Evolutionary conservation across 2,113 vertebrate species (phyloP).

Genomic region (Cynocephalus volans): DNA sequence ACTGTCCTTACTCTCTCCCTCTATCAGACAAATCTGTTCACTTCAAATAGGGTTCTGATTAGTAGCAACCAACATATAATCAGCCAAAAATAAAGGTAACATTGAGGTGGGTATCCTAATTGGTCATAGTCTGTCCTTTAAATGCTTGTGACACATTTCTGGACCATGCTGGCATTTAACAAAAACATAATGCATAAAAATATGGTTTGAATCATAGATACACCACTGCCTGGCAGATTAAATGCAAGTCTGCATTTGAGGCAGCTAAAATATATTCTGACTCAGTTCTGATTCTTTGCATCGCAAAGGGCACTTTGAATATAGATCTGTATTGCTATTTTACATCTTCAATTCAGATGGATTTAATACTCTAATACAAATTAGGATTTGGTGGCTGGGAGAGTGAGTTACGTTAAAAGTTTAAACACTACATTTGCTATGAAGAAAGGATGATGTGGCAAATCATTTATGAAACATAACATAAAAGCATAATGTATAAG

Average conservation of each 20-base stretch:
- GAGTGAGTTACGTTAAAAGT: not conserved
- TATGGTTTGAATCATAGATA: not conserved
- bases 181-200: constrained; percentile 9
- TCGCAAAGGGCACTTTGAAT: not conserved
- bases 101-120: not conserved
- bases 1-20: constrained; percentile 38
- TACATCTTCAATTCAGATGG: not conserved
- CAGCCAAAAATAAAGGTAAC: constrained; percentile 73
- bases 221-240: not conserved
- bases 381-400: not conserved
- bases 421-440: not conserved
- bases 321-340: not conserved
- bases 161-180: constrained; percentile 33
- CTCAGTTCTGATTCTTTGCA: not conserved
- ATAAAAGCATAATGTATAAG: not conserved
- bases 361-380: constrained; percentile 37
- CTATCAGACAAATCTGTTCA: constrained; percentile 62
- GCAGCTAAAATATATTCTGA: constrained; percentile 26
- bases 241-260: not conserved
- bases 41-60: constrained; percentile 76
- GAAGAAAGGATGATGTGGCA: not conserved
- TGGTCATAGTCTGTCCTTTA: constrained; percentile 50
- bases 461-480: constrained; percentile 17
- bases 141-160: constrained; percentile 30
- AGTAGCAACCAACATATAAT: constrained; percentile 78